These are phyloP conservation scores for Frankliniella intonsa DNA, from an alignment of 2,888 invertebrate genomes.

Conservation along the genomic window DNA sequence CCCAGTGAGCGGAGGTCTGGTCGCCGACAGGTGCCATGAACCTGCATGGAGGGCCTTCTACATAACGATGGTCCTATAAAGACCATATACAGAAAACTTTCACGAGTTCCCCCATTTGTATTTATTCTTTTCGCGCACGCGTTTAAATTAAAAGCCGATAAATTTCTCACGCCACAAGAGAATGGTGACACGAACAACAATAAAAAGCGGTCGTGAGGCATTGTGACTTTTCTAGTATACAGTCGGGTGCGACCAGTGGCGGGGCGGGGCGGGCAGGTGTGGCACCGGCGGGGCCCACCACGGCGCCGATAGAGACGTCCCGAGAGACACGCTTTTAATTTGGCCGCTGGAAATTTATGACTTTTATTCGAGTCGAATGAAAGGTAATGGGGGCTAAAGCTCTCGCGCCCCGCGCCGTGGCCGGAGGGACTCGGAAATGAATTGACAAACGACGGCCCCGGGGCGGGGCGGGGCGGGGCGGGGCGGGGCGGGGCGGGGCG, in stretches of 20 bases:
- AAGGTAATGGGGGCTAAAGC: slow-evolving; percentile 8
- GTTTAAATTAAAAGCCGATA: too few species aligned
- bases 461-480: not conserved
- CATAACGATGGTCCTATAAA: too few species aligned
- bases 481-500: not conserved
- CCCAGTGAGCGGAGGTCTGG: too few species aligned
- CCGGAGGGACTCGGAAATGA: not conserved
- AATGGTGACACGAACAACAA: too few species aligned
- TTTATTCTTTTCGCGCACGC: too few species aligned
- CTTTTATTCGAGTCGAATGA: slow-evolving; percentile 13
- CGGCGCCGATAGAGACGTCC: slow-evolving; percentile 11
- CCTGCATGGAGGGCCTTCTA: too few species aligned
- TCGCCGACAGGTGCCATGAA: too few species aligned
- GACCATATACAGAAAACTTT: too few species aligned
- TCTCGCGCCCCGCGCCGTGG: not conserved
- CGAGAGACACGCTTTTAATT: not conserved
- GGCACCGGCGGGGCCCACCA: not conserved
- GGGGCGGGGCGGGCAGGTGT: not conserved
- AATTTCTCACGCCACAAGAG: too few species aligned
- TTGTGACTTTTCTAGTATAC: too few species aligned
- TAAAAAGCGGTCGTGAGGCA: not conserved
- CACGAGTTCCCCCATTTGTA: too few species aligned
- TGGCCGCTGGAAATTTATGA: not conserved
- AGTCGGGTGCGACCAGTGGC: too few species aligned
- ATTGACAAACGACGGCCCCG: not conserved